These are phyloP conservation scores for Gnathonemus echidnorhynchus DNA, from an alignment of 2,113 vertebrate species.

Conservation along the genomic window DNA sequence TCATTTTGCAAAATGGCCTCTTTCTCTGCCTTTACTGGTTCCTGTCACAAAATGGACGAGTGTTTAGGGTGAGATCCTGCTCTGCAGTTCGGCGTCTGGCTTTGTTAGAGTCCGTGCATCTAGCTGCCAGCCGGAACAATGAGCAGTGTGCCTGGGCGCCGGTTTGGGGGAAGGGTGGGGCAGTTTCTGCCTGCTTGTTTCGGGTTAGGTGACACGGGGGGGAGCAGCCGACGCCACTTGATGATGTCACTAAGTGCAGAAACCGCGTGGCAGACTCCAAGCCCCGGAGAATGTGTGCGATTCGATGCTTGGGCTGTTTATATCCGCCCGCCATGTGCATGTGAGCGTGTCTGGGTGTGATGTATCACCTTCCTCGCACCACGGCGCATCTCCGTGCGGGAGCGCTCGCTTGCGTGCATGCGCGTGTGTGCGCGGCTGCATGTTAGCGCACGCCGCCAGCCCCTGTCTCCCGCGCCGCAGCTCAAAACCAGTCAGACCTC, in stretches of 20 bases:
- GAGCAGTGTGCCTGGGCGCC: slow-evolving; percentile 3
- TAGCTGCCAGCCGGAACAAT: background rate
- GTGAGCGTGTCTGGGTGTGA: background rate
- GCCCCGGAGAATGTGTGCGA: background rate
- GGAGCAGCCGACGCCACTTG: background rate
- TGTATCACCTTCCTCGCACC: background rate
- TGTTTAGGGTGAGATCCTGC: background rate
- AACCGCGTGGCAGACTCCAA: background rate
- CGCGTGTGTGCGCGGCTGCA: background rate
- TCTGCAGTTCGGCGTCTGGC: background rate
- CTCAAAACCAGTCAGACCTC: slow-evolving; percentile 14
- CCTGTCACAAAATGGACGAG: background rate
- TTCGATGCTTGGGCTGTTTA: background rate
- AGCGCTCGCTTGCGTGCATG: background rate
- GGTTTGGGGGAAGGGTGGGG: slow-evolving; percentile 12
- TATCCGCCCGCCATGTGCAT: background rate
- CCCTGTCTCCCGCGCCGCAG: background rate
- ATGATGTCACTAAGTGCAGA: background rate
- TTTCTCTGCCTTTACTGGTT: background rate
- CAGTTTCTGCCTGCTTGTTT: slow-evolving; percentile 9
- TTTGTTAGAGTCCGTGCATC: background rate
- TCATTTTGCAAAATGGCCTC: background rate
- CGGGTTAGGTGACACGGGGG: background rate
- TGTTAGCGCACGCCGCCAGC: background rate
- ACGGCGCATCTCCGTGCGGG: background rate